These are phyloP conservation scores for Catharus bicknelli DNA, from an alignment of 2,113 vertebrate species.

Conservation along the genomic window DNA sequence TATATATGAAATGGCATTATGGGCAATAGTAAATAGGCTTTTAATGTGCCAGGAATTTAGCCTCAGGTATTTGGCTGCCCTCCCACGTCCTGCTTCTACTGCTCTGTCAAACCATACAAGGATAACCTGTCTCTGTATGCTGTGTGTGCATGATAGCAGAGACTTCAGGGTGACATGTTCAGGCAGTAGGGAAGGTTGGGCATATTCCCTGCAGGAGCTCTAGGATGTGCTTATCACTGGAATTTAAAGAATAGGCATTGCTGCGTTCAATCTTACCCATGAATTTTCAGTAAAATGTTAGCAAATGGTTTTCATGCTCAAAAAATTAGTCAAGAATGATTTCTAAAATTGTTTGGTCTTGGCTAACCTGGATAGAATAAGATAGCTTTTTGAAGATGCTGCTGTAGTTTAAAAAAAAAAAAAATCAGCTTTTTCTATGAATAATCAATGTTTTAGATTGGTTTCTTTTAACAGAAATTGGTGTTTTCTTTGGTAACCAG, in stretches of 20 bases:
- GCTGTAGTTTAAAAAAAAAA: neutral
- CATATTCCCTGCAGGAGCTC: slow-evolving; percentile 2
- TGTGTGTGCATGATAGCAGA: neutral
- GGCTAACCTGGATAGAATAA: neutral
- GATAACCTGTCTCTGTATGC: neutral
- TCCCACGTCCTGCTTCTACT: slow-evolving; percentile 26
- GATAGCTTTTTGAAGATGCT: neutral
- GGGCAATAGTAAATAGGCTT: slow-evolving; percentile 35
- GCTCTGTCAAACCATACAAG: slow-evolving; percentile 15
- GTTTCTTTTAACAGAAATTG: neutral
- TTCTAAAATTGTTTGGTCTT: neutral
- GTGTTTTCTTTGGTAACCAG: neutral
- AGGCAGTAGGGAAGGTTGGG: slow-evolving; percentile 22
- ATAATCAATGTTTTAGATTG: neutral
- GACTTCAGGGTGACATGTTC: slow-evolving; percentile 4
- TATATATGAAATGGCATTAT: slow-evolving; percentile 30
- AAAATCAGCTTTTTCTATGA: neutral
- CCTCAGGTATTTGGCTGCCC: slow-evolving; percentile 50
- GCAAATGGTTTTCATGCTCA: neutral
- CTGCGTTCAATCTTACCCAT: neutral
- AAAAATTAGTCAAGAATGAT: neutral
- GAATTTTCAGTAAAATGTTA: neutral
- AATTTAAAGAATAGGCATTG: slow-evolving; percentile 39
- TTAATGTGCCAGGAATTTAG: slow-evolving; percentile 41
- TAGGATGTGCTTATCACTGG: slow-evolving; percentile 10